Evolutionary conservation across 2,888 invertebrate species (phyloP).

Genomic region (Stenotaenia linearis): DNA sequence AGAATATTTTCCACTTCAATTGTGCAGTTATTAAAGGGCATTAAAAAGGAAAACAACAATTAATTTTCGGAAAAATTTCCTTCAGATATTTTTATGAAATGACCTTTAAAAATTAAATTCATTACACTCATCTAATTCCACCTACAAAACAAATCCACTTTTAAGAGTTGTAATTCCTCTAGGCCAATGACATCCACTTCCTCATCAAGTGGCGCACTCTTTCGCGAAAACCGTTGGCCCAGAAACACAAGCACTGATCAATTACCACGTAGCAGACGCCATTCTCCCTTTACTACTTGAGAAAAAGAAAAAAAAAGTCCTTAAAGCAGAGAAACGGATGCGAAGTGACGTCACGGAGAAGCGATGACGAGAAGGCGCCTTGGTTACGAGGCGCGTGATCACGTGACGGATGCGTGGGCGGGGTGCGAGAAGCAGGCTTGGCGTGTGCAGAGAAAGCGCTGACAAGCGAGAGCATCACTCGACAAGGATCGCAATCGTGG

Average conservation of each 20-base stretch:
- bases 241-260: background rate
- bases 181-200: background rate
- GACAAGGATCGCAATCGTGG: conserved; percentile 18
- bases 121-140: background rate
- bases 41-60: no score
- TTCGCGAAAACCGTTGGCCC: background rate
- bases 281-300: background rate
- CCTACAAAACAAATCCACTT: background rate
- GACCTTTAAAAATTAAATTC: no score
- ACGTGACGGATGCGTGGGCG: conserved; percentile 20
- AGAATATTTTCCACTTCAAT: no score
- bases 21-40: no score
- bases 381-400: conserved; percentile 21
- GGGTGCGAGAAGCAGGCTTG: background rate
- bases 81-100: no score
- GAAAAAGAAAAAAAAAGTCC: background rate
- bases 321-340: background rate
- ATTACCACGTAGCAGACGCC: background rate
- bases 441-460: conserved; percentile 19
- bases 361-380: conserved; percentile 9
- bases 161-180: background rate
- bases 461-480: conserved; percentile 20
- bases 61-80: no score
- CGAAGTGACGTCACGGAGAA: background rate
- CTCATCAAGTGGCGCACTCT: background rate